Evolutionary conservation across 35 echinoderm and acorn worm genomes (phyloP).

Genomic region (Anneissia japonica): DNA sequence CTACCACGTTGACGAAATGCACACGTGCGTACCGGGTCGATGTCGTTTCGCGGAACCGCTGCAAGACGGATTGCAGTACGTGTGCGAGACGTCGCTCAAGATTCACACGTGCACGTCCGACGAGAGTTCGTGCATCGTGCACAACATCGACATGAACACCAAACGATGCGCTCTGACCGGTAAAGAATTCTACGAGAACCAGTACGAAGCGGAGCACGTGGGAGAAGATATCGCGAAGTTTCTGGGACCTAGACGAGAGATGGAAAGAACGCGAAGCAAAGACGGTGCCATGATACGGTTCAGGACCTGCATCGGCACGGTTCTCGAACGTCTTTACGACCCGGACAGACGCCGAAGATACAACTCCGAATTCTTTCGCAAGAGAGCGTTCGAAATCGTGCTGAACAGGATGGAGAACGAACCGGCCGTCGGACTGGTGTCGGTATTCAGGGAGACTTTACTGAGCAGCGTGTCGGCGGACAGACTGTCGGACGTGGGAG

Average conservation of each 20-base stretch:
- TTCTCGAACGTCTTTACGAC: neutral
- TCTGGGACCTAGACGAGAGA: no score
- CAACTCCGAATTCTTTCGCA: neutral
- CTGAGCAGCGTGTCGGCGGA: no score
- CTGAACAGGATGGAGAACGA: no score
- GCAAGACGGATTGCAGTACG: neutral
- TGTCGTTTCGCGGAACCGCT: neutral
- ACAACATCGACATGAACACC: neutral
- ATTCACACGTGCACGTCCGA: neutral
- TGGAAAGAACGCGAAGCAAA: neutral
- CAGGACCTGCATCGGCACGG: neutral
- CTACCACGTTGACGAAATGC: neutral
- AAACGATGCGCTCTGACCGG: neutral
- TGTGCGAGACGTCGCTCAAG: neutral
- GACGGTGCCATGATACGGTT: neutral
- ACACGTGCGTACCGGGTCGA: neutral
- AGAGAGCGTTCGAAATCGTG: no score
- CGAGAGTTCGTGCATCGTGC: neutral
- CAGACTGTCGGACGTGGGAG: no score
- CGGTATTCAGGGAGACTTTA: no score
- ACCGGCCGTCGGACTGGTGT: no score
- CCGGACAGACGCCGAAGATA: neutral
- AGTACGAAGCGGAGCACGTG: neutral
- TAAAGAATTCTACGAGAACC: neutral
- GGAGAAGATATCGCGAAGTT: neutral